phyloP scores from a whole-genome alignment of 2,888 invertebrate genomes.

The Cephus runcator region DNA sequence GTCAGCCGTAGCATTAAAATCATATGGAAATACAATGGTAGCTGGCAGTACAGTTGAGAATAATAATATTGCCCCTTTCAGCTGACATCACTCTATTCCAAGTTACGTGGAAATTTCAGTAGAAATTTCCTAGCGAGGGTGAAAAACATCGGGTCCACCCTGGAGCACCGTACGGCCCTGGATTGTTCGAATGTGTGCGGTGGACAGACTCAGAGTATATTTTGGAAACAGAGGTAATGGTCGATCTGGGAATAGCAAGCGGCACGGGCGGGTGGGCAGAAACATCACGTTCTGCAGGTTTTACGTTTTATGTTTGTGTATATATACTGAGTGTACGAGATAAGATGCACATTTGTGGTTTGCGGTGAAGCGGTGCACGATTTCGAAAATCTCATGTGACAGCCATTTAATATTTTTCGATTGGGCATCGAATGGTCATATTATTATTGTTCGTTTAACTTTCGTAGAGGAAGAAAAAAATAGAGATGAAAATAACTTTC shows the following conservation, averaged over 20 bases:
- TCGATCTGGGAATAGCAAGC: conserved; percentile 42
- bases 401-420: too few relatives aligned
- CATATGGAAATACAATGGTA: background rate
- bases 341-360: too few relatives aligned
- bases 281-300: conserved; percentile 26
- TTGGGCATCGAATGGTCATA: too few relatives aligned
- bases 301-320: background rate
- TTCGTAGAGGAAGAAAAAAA: too few relatives aligned
- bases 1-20: background rate
- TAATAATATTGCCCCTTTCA: background rate
- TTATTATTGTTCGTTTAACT: too few relatives aligned
- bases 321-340: background rate
- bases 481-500: too few relatives aligned
- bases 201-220: conserved; percentile 45
- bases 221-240: conserved; percentile 52
- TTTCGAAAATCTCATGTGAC: too few relatives aligned
- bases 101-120: background rate
- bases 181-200: conserved; percentile 37
- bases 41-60: background rate
- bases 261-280: conserved; percentile 33
- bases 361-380: too few relatives aligned
- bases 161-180: conserved; percentile 28
- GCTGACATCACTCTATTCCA: background rate
- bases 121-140: background rate
- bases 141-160: background rate